phyloP scores from a whole-genome alignment of 2,113 vertebrate species.

The Pterophyllum scalare region DNA sequence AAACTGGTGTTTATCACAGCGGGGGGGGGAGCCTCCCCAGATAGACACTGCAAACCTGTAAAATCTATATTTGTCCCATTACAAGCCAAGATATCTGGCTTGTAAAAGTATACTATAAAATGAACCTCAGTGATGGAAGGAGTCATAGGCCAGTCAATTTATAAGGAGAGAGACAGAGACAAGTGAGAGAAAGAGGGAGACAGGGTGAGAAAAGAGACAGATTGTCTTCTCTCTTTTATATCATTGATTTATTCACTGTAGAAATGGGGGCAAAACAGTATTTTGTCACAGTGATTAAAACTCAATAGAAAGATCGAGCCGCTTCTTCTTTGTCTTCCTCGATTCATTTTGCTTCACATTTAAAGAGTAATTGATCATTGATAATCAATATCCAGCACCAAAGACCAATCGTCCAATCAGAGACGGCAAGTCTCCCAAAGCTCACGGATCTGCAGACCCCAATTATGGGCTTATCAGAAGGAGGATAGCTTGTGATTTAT shows the following conservation, averaged over 20 bases:
- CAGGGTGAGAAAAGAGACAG: background rate
- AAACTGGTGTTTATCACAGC: constrained; percentile 38
- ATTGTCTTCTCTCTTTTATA: constrained; percentile 33
- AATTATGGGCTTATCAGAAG: constrained; percentile 18
- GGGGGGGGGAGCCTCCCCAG: background rate
- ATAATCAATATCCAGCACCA: constrained; percentile 53
- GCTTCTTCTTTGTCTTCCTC: constrained; percentile 42
- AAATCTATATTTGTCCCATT: constrained; percentile 53
- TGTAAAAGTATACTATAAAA: constrained; percentile 51
- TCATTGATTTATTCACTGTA: constrained; percentile 59
- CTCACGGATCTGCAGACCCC: constrained; percentile 12
- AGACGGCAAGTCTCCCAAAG: constrained; percentile 17
- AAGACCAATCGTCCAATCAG: constrained; percentile 30
- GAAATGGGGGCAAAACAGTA: constrained; percentile 56
- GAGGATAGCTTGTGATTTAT: constrained; percentile 26
- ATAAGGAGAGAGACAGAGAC: constrained; percentile 5
- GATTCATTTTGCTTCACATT: constrained; percentile 65
- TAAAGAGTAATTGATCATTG: constrained; percentile 71
- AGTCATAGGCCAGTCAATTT: constrained; percentile 31
- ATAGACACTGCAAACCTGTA: constrained; percentile 3
- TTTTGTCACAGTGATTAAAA: constrained; percentile 68
- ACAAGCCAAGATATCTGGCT: constrained; percentile 24
- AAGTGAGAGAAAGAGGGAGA: background rate
- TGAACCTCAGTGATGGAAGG: constrained; percentile 34
- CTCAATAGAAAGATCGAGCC: constrained; percentile 50